Percentiles rank a stretch among this genome's conserved stretches.
Conservation (phyloP, 2,888 invertebrate species). For the Cinara cedri region DNA sequence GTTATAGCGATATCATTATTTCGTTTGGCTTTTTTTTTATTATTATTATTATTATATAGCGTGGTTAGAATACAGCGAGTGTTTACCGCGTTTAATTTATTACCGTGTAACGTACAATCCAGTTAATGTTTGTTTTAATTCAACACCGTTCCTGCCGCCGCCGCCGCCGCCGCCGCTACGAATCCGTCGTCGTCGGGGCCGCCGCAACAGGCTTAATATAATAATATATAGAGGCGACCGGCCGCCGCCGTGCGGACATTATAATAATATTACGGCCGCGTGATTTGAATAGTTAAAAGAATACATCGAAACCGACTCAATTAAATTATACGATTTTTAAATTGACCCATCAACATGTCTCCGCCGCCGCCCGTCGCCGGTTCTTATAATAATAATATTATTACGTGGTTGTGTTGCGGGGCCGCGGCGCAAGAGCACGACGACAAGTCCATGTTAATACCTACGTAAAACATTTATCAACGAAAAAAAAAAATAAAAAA, state of each 20-base stretch:
- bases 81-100: slow-evolving; percentile 55
- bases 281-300: slow-evolving; percentile 55
- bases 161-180: background rate
- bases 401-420: background rate
- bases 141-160: slow-evolving; percentile 27
- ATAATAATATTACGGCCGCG: slow-evolving; percentile 31
- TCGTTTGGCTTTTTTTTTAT: no score
- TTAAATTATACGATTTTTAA: slow-evolving; percentile 56
- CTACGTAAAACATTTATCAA: slow-evolving; percentile 56
- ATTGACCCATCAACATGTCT: slow-evolving; percentile 55
- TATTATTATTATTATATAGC: background rate
- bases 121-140: slow-evolving; percentile 55
- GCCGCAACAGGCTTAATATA: background rate
- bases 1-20: slow-evolving; percentile 11
- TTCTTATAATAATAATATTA: slow-evolving; percentile 23
- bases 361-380: background rate
- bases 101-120: slow-evolving; percentile 55
- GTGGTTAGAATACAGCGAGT: no score
- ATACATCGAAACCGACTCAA: slow-evolving; percentile 56
- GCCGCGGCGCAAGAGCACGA: slow-evolving; percentile 21
- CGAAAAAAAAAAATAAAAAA: background rate
- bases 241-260: slow-evolving; percentile 20
- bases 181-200: background rate
- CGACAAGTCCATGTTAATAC: slow-evolving; percentile 42
- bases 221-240: background rate